These are phyloP conservation scores for Catharus minimus DNA, from an alignment of 2,113 vertebrate genomes.

Conservation along the genomic window DNA sequence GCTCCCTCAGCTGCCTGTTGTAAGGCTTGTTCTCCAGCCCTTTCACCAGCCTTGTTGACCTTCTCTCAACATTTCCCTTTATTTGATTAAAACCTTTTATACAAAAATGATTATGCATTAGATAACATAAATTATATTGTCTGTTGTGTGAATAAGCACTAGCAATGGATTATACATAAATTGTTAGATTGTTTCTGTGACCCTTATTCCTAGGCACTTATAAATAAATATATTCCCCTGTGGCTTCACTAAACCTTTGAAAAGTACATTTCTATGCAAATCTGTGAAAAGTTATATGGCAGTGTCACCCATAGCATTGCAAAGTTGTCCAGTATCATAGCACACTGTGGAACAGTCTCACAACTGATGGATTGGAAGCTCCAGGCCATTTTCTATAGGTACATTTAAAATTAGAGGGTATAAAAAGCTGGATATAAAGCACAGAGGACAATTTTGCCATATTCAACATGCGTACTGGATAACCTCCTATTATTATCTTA, in stretches of 20 bases:
- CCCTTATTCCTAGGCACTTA: not conserved
- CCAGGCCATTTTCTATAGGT: not conserved
- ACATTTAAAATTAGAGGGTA: not conserved
- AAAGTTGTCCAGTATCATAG: not conserved
- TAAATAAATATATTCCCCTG: conserved; percentile 30
- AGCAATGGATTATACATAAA: not conserved
- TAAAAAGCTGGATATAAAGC: not conserved
- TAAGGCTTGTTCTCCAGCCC: not conserved
- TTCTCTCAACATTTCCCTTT: not conserved
- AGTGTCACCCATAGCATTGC: not conserved
- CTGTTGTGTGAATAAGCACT: not conserved
- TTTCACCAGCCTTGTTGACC: not conserved
- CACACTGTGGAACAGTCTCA: not conserved
- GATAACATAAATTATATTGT: not conserved
- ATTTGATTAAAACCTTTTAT: not conserved
- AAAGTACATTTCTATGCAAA: conserved; percentile 35
- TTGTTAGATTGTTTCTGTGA: not conserved
- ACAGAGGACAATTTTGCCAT: not conserved
- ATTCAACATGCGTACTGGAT: not conserved
- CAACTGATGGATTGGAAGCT: not conserved
- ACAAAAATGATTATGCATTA: not conserved
- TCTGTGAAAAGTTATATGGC: not conserved
- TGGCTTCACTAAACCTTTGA: conserved; percentile 21
- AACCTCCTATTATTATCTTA: not conserved
- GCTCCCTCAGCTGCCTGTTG: not conserved